Base-by-base conservation (phyloP, 2,797 vertebrate genomes). In the Syngnathus acus region DNA sequence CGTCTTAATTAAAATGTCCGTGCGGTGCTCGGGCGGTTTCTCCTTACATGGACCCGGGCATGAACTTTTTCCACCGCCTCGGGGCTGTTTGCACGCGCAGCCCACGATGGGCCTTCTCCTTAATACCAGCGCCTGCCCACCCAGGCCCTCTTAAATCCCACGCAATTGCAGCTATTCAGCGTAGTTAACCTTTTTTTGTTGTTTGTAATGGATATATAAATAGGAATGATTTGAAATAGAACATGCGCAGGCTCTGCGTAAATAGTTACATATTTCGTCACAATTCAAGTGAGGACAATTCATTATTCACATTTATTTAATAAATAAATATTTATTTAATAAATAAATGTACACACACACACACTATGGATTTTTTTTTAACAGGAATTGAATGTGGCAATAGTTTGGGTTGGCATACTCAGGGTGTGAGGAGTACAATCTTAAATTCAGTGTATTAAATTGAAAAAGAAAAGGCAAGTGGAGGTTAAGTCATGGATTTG, bases 1-100 rank as follows among this genome's bases (percentile, higher is more conserved):
- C 86, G 80, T 77, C 80, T 86, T 90, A 82, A 91, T 91, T 88
- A 91, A 58, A 91, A 85, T 82, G 86, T 86, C 87, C 89, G 84
- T 87, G 88, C 81, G 84, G 82, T 80, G 78, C 82, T 80, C 84
- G 75, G 76, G 80, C 67, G 75, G 87, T 84, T 87, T 88, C 87
- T 82, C 84, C 81, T 88, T 91, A 89, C 89, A 79, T 78, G 89
- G 92, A 92, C 92, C 90, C 86, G 81, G 85, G 88, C 87, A 91
- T 93, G 93, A 95, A 93, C 93, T 83, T 89, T 89, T 88, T 88
- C 84, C 89, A 84, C 82, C 83, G 90, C 93, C 91, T 62, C 37
- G 64, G 70, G 88, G 91, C 84, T 94, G 85, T 94, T 94, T 90
- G 91, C 87, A 88, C 84, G 45, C 43, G 60, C 6, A 86, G 81